Base-by-base conservation (phyloP, 23 tunicate species). In the Ciona savignyi region DNA sequence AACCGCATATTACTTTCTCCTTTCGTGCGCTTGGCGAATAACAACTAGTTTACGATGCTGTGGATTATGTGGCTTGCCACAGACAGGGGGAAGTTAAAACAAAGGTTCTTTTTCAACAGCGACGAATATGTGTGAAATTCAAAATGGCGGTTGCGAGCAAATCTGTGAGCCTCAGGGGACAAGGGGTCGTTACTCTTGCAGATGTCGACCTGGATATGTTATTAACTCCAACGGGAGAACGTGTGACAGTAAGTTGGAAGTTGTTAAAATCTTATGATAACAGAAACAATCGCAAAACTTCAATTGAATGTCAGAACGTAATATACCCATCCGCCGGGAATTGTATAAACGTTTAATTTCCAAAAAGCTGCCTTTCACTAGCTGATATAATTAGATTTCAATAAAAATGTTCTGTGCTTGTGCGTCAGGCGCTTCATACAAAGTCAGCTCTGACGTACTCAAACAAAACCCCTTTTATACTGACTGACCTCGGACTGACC, bases 61-160 rank as follows among this genome's bases (percentile, higher is more conserved):
- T 42, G 11, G 56, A 6, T 42, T 6, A 42, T 42, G 9, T 42
- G 56, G 9, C 15, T 42, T n/a, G n/a, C n/a, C n/a, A n/a, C n/a
- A n/a, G n/a, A n/a, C n/a, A n/a, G n/a, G n/a, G n/a, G n/a, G n/a
- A n/a, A n/a, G n/a, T n/a, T n/a, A n/a, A n/a, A n/a, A n/a, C n/a
- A n/a, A n/a, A n/a, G n/a, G n/a, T n/a, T 63, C 28, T 9, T 48
- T 29, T 25, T 29, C 27, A 51, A 31, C 88, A 91, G 97, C 97
- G 23, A 74, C 92, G 26, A 91, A 91, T 71, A 91, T 81, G 81
- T 91, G 97, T 60, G 73, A 73, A 77, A 80, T 80, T 25, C 66
- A 72, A 23, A 91, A 91, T 75, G 97, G 97, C 15, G 97, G 97
- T n/a, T 91, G 97, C 62, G 97, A 89, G 70, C 97, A 91, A 26